Evolutionary conservation across 1,140 invertebrate species (phyloP).

Genomic region (Drosophila lini): DNA sequence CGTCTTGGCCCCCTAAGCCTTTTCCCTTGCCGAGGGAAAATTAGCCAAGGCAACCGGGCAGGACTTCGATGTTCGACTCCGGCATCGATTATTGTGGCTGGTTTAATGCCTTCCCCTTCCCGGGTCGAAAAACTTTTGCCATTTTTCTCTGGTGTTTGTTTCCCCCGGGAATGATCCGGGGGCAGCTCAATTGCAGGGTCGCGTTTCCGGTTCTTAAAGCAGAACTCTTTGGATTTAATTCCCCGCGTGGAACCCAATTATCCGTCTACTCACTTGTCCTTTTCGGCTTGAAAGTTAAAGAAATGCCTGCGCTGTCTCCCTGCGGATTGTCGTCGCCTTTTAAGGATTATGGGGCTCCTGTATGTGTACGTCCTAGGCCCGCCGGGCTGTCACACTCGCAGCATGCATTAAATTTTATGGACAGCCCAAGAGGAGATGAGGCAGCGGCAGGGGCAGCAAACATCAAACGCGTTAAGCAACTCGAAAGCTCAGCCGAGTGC

Average conservation of each 20-base stretch:
- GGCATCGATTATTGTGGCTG: slow-evolving; percentile 69
- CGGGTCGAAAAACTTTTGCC: slow-evolving; percentile 51
- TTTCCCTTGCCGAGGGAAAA: slow-evolving; percentile 13
- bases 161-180: slow-evolving; percentile 24
- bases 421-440: background rate
- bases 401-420: slow-evolving; percentile 65
- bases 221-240: slow-evolving; percentile 21
- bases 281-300: slow-evolving; percentile 33
- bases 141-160: slow-evolving; percentile 56
- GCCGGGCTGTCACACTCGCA: slow-evolving; percentile 54
- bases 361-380: slow-evolving; percentile 17
- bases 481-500: slow-evolving; percentile 78
- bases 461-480: slow-evolving; percentile 79
- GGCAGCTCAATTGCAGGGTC: slow-evolving; percentile 21
- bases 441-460: slow-evolving; percentile 39
- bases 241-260: slow-evolving; percentile 33
- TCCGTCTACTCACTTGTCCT: slow-evolving; percentile 16
- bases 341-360: slow-evolving; percentile 21
- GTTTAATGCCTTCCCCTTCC: slow-evolving; percentile 34
- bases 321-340: slow-evolving; percentile 12
- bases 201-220: slow-evolving; percentile 13
- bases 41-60: slow-evolving; percentile 15
- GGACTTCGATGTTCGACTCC: slow-evolving; percentile 58
- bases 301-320: slow-evolving; percentile 25
- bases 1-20: slow-evolving; percentile 24